Base-by-base conservation (phyloP, 2,888 invertebrate species). In the Phortica magna region DNA sequence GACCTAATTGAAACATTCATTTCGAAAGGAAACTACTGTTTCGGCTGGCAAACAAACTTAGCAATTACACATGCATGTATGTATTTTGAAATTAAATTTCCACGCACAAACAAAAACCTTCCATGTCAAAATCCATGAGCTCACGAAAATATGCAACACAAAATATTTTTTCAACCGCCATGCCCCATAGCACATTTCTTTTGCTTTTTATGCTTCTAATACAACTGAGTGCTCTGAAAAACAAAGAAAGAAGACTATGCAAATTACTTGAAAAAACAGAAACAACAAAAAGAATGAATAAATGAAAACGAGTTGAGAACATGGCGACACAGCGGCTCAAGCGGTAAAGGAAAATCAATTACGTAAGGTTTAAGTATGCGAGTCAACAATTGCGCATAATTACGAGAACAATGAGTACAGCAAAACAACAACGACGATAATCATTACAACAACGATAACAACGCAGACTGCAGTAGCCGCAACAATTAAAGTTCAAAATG, bases 351-450 rank as follows among this genome's bases (percentile, higher is more conserved):
- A 84, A 85, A 88, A 86, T 86, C 86, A 86, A 86, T 86, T 86
- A 86, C 84, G 84, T 82, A 78, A 75, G 79, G 19, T 74, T 79
- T 80, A 86, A 85, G 80, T 81, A 80, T 82, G 78, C 64, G 76
- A 86, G 85, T 87, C 88, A 82, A 83, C 89, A 88, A 86, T 88
- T 88, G 89, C 86, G 89, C 86, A 86, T 86, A 86, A 86, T 86
- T 85, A 88, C 80, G 75, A 71, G 9, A 17, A 59, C 73, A 73
- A 42, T 74, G 76, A 77, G 73, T 75, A 77, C 78, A 59, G 80
- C 85, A 87, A 83, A 10, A n/a, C n/a, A n/a, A n/a, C n/a, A n/a
- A n/a, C n/a, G n/a, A n/a, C n/a, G n/a, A n/a, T n/a, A n/a, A n/a
- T n/a, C n/a, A n/a, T n/a, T n/a, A n/a, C n/a, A n/a, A n/a, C 64